A percentile compares a stretch with the other conserved stretches of the same genome.
phyloP scores from a whole-genome alignment of 2,797 vertebrate species.

The Petrocephalus sullivani region DNA sequence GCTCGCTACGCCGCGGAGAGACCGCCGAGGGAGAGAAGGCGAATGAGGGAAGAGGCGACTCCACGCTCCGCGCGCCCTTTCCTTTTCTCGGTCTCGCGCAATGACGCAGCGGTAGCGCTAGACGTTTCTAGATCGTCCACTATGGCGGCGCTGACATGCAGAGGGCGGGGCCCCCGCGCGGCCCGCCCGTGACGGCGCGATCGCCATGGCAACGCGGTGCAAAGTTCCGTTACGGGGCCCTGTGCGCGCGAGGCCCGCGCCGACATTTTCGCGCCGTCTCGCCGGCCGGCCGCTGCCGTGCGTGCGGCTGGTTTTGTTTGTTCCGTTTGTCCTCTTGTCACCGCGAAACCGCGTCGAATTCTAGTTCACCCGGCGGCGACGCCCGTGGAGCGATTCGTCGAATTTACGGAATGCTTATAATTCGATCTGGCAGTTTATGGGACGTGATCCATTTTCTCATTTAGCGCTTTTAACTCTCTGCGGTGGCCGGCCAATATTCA shows the following conservation, averaged over 20 bases:
- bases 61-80: neutral
- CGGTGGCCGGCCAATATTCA: neutral
- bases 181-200: constrained; percentile 16
- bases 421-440: neutral
- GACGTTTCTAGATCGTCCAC: constrained; percentile 61
- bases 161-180: neutral
- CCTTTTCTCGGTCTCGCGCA: constrained; percentile 23
- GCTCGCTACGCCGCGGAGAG: neutral
- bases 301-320: neutral
- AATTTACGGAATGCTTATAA: neutral
- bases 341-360: neutral
- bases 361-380: neutral
- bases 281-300: neutral
- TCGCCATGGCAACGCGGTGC: constrained; percentile 18
- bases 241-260: neutral
- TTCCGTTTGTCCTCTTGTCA: too few relatives aligned
- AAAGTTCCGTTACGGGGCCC: neutral
- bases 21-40: neutral
- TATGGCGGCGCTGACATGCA: constrained; percentile 25
- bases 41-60: neutral
- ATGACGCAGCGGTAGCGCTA: constrained; percentile 48
- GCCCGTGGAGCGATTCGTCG: neutral
- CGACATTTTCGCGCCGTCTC: neutral
- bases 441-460: neutral
- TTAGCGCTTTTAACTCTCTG: neutral